These are phyloP conservation scores for Epiblema foenella DNA, from an alignment of 2,888 invertebrate genomes.

Conservation along the genomic window DNA sequence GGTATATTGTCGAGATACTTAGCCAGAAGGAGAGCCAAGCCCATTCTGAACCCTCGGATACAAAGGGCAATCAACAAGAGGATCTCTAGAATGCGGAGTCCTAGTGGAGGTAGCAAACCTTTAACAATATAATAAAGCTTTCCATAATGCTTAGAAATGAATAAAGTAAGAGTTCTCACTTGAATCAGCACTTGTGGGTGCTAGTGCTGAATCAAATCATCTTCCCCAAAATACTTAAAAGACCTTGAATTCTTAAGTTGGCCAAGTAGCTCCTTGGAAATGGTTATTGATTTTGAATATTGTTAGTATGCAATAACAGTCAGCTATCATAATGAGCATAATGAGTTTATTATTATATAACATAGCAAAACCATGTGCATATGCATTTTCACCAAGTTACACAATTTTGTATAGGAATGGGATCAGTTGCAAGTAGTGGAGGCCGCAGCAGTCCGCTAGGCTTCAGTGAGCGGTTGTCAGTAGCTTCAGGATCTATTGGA, in stretches of 20 bases:
- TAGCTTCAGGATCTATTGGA: slow-evolving; percentile 88
- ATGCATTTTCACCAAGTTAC: not conserved
- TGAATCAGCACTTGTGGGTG: too few relatives aligned
- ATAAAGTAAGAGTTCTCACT: too few relatives aligned
- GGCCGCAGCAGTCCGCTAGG: slow-evolving; percentile 86
- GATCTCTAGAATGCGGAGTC: slow-evolving; percentile 88
- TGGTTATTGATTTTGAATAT: not conserved
- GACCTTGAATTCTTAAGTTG: not conserved
- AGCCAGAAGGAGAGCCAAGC: slow-evolving; percentile 88
- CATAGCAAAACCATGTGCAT: too few relatives aligned
- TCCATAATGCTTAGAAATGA: too few relatives aligned
- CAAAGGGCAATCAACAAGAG: slow-evolving; percentile 84
- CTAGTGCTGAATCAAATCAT: not conserved
- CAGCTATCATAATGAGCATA: not conserved
- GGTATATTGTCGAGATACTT: slow-evolving; percentile 92
- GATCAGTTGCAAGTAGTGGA: slow-evolving; percentile 88
- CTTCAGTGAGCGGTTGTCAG: slow-evolving; percentile 87
- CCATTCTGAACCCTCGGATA: slow-evolving; percentile 85
- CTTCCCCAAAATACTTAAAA: not conserved
- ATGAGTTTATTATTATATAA: too few relatives aligned
- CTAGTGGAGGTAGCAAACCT: slow-evolving; percentile 83
- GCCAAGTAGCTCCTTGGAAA: not conserved
- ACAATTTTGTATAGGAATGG: slow-evolving; percentile 72
- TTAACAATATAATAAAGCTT: not conserved
- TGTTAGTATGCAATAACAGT: too few relatives aligned